Evolutionary conservation across 2,888 invertebrate species (phyloP).

Genomic region (Tyria jacobaeae): DNA sequence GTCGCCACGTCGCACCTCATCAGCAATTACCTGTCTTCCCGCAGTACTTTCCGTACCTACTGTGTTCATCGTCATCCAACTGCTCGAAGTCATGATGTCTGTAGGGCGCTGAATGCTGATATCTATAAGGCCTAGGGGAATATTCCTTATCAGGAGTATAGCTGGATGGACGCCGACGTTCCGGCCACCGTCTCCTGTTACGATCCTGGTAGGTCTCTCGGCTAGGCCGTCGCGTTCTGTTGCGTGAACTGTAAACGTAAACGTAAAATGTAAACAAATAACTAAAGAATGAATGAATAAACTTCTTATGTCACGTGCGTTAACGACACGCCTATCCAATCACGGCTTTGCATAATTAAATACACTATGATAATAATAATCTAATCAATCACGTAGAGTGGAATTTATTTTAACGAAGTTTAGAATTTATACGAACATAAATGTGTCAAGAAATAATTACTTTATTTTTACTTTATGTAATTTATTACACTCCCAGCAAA

Average conservation of each 20-base stretch:
- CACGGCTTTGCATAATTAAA: slow-evolving; percentile 35
- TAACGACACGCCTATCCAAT: slow-evolving; percentile 52
- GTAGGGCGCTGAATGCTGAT: slow-evolving; percentile 47
- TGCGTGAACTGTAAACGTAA: slow-evolving; percentile 63
- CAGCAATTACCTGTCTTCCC: slow-evolving; percentile 72
- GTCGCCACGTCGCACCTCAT: slow-evolving; percentile 15
- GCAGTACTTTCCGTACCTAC: slow-evolving; percentile 64
- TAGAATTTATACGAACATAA: too few relatives aligned
- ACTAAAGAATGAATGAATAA: too few relatives aligned
- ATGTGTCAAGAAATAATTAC: too few relatives aligned
- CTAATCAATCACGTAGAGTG: too few relatives aligned
- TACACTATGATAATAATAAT: too few relatives aligned
- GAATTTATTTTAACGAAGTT: too few relatives aligned
- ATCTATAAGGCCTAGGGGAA: slow-evolving; percentile 44
- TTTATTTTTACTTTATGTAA: too few relatives aligned
- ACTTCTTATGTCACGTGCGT: slow-evolving; percentile 56
- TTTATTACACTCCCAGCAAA: too few relatives aligned
- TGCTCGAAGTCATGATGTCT: slow-evolving; percentile 61
- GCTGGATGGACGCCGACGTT: slow-evolving; percentile 50
- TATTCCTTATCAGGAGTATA: slow-evolving; percentile 40
- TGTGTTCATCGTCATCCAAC: slow-evolving; percentile 60
- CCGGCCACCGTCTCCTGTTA: slow-evolving; percentile 68
- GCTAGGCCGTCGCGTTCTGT: slow-evolving; percentile 67
- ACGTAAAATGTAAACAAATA: slow-evolving; percentile 43
- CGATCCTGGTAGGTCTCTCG: slow-evolving; percentile 71